Base-by-base conservation (phyloP, 2,888 invertebrate species). In the Hyles lineata region DNA sequence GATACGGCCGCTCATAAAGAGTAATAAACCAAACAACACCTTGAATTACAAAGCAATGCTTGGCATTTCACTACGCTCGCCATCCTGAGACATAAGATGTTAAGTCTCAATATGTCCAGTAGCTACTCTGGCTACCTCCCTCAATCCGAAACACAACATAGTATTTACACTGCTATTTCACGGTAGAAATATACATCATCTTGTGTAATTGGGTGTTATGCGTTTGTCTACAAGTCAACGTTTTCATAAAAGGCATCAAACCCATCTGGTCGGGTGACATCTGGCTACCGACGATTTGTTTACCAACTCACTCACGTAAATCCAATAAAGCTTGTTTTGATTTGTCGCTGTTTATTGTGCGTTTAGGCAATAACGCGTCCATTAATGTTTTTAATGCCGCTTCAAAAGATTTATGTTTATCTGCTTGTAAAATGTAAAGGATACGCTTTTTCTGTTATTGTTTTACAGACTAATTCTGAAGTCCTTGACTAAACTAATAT, bases 271-370 rank as follows among this genome's bases (percentile, higher is more conserved):
- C 23, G 60, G 52, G 70, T 73, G 71, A 62, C 73, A 74, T 73
- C 73, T 74, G 73, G 74, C 61, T 61, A 71, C 70, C 71, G 74
- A 71, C 32, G 35, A 60, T 67, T 69, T 60, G 71, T 74, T 71
- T 69, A 69, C 74, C 50, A 52, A 69, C 74, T 50, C 73, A 62
- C 70, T 73, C 70, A 61, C 61, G 62, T 70, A 73, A 62, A 62
- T 35, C 70, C 62, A 50, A 62, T 70, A 73, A 70, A 61, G 61
- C 62, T 62, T 73, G 50, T 70, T 62, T 72, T 67, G 23, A 67
- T 58, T 67, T 67, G 25, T 67, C 58, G 43, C 43, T 58, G 23
- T 67, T 43, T 25, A 58, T 72, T 59, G 70, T 70, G 70, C 58
- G 32, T 55, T 55, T 70, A 70, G 58, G n/a, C 55, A 55, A 69